phyloP scores from a whole-genome alignment of 2,888 invertebrate genomes.

The Augochlorella aurata region DNA sequence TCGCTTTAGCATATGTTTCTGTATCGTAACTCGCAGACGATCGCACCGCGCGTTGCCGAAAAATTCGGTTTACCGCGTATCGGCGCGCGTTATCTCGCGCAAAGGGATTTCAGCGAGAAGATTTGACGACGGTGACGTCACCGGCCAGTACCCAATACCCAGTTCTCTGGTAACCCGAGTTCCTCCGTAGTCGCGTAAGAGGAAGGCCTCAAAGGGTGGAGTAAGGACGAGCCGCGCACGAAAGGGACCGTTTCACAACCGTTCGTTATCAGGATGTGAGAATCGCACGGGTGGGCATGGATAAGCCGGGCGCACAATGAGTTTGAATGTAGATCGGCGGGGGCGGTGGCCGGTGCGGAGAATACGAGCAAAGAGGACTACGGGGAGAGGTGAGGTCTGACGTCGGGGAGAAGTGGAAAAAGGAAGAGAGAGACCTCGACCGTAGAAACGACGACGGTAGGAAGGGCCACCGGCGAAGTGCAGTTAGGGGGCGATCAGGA shows the following conservation, averaged over 20 bases:
- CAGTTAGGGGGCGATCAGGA: constrained; percentile 77
- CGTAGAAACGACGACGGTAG: constrained; percentile 56
- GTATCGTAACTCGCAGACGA: neutral
- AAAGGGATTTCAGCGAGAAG: constrained; percentile 32
- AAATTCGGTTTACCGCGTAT: neutral
- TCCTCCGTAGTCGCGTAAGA: constrained; percentile 34
- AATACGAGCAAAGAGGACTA: constrained; percentile 57
- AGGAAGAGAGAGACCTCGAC: constrained; percentile 41
- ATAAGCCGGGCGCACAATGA: constrained; percentile 73
- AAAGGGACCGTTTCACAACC: constrained; percentile 58
- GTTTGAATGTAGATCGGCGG: constrained; percentile 68
- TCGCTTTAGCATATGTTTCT: constrained; percentile 12
- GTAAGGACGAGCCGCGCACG: constrained; percentile 40
- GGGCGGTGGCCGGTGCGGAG: constrained; percentile 26
- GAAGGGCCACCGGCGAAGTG: constrained; percentile 67
- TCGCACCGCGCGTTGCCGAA: neutral
- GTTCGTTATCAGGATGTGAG: constrained; percentile 72
- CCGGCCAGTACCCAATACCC: constrained; percentile 47
- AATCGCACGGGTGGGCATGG: constrained; percentile 69
- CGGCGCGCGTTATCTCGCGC: constrained; percentile 25
- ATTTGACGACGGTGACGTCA: constrained; percentile 32
- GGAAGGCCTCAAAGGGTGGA: constrained; percentile 47
- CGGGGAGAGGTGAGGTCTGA: constrained; percentile 38
- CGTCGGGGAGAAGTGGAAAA: constrained; percentile 42
- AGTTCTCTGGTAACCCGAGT: constrained; percentile 54